These are phyloP conservation scores for Anhinga rufa DNA, from an alignment of 2,113 vertebrate genomes.

Conservation along the genomic window DNA sequence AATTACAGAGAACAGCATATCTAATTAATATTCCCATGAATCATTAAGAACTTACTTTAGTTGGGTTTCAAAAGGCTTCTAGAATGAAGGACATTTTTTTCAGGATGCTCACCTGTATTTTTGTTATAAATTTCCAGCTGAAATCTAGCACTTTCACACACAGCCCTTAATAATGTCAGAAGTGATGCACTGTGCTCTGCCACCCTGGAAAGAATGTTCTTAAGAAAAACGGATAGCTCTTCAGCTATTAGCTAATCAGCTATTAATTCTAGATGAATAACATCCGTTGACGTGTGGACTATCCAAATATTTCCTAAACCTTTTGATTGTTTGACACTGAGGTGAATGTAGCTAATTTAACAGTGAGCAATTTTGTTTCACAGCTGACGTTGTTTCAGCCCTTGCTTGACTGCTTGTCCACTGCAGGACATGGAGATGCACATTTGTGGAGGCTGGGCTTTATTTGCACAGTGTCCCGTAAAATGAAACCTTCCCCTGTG, in stretches of 20 bases:
- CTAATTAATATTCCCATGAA: background rate
- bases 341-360: background rate
- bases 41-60: background rate
- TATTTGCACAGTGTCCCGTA: background rate
- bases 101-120: background rate
- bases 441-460: background rate
- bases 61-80: background rate
- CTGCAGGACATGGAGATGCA: background rate
- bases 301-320: background rate
- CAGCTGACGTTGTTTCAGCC: background rate
- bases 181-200: background rate
- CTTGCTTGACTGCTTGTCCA: background rate
- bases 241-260: background rate
- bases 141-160: background rate
- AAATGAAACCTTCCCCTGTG: background rate
- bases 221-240: background rate
- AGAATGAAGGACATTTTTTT: background rate
- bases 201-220: background rate
- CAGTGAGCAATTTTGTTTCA: background rate
- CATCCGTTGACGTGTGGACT: background rate
- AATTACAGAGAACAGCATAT: background rate
- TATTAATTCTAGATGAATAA: background rate
- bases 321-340: background rate
- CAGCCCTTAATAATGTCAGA: background rate
- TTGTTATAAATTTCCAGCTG: background rate